These are phyloP conservation scores for Carduelis carduelis DNA, from an alignment of 2,797 vertebrate species.

Conservation along the genomic window DNA sequence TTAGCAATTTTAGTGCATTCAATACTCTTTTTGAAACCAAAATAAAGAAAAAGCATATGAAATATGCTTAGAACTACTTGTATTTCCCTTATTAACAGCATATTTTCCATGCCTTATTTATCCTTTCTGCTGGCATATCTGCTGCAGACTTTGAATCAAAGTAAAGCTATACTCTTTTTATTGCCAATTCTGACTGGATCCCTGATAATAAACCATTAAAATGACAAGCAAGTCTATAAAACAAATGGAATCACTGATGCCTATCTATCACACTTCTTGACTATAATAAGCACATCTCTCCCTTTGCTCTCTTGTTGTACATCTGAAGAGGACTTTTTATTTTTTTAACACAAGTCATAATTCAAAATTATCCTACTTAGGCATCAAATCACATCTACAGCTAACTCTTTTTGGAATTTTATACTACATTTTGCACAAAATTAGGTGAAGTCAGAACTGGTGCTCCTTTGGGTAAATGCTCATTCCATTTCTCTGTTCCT, in stretches of 20 bases:
- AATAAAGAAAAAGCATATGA: conserved; percentile 51
- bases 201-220: conserved; percentile 63
- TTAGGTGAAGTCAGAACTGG: neutral
- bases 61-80: conserved; percentile 45
- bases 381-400: neutral
- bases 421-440: neutral
- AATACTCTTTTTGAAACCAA: conserved; percentile 52
- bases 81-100: conserved; percentile 56
- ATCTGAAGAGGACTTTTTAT: neutral
- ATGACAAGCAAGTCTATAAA: conserved; percentile 55
- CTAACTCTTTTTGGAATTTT: neutral
- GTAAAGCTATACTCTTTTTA: conserved; percentile 51
- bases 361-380: conserved; percentile 16
- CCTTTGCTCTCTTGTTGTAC: neutral
- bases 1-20: conserved; percentile 65
- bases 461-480: neutral
- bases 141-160: conserved; percentile 49
- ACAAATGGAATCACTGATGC: conserved; percentile 44
- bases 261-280: conserved; percentile 20
- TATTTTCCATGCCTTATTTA: conserved; percentile 62
- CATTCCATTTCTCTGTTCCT: neutral
- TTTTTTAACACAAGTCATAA: conserved; percentile 4
- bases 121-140: conserved; percentile 47
- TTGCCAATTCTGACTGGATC: conserved; percentile 54
- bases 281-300: conserved; percentile 14